Evolutionary conservation across 2,797 vertebrate species (phyloP).

Genomic region (Poeciliopsis turneri): DNA sequence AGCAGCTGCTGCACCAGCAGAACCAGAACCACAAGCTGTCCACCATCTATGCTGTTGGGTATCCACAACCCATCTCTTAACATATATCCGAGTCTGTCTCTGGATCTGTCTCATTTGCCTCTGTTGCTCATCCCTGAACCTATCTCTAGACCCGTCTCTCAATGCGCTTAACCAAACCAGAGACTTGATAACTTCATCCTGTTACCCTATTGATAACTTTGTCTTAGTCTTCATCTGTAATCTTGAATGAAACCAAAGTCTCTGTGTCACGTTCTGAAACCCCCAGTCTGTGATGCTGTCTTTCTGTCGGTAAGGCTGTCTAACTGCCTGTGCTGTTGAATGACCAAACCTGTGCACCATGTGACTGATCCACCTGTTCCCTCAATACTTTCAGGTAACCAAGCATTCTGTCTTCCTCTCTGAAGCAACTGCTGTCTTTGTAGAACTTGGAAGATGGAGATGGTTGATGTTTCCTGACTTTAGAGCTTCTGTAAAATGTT

Average conservation of each 20-base stretch:
- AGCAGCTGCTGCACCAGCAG: slow-evolving; percentile 76
- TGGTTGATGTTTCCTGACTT: background rate
- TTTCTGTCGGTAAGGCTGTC: background rate
- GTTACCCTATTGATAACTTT: background rate
- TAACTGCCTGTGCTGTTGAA: background rate
- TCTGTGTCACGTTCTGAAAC: background rate
- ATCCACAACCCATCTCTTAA: slow-evolving; percentile 11
- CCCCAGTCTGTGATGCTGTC: background rate
- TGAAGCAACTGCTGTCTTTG: background rate
- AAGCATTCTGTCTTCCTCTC: background rate
- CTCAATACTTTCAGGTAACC: background rate
- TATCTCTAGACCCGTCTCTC: background rate
- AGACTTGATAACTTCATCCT: background rate
- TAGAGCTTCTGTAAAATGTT: background rate
- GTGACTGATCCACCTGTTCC: background rate
- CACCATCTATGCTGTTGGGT: slow-evolving; percentile 87
- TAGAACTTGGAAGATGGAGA: background rate
- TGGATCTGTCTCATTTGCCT: background rate
- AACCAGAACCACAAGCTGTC: slow-evolving; percentile 58
- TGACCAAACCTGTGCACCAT: background rate
- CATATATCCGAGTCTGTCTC: background rate
- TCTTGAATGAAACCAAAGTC: background rate
- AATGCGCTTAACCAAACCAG: background rate
- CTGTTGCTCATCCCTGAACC: background rate
- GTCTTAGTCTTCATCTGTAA: background rate